Evolutionary conservation across 2,113 vertebrate genomes (phyloP).

Genomic region (Crotalus helleri): DNA sequence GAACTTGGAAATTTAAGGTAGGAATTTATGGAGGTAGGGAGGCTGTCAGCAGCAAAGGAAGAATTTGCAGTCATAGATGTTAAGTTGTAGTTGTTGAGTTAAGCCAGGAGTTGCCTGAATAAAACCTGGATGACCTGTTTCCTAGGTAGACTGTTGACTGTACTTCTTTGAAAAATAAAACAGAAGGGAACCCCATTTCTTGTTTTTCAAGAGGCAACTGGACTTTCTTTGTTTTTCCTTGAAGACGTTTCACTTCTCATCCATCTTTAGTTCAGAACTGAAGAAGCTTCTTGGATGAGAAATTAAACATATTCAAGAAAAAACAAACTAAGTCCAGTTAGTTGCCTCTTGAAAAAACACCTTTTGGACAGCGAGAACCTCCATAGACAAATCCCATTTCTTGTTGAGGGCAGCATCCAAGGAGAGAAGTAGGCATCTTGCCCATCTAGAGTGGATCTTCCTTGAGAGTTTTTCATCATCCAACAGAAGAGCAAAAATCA

Average conservation of each 20-base stretch:
- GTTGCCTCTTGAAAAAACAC: not conserved
- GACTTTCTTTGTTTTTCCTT: not conserved
- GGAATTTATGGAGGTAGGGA: not conserved
- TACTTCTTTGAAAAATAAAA: not conserved
- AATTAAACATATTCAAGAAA: not conserved
- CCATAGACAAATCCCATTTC: not conserved
- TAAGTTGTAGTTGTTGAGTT: not conserved
- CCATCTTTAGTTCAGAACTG: not conserved
- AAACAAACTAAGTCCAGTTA: not conserved
- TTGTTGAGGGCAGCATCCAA: not conserved
- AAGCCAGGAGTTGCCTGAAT: not conserved
- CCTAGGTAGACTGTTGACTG: not conserved
- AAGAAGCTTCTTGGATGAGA: not conserved
- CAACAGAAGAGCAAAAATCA: not conserved
- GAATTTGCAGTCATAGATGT: not conserved
- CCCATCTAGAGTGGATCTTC: not conserved
- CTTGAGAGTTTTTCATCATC: not conserved
- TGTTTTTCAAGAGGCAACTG: too few relatives aligned
- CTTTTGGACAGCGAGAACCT: not conserved
- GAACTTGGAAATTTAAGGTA: not conserved
- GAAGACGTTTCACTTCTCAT: not conserved
- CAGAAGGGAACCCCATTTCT: not conserved
- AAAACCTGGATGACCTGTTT: not conserved
- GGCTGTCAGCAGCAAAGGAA: not conserved
- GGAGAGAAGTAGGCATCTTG: not conserved